Conservation (phyloP, 2,113 vertebrate species). For the Crotalus horridus region DNA sequence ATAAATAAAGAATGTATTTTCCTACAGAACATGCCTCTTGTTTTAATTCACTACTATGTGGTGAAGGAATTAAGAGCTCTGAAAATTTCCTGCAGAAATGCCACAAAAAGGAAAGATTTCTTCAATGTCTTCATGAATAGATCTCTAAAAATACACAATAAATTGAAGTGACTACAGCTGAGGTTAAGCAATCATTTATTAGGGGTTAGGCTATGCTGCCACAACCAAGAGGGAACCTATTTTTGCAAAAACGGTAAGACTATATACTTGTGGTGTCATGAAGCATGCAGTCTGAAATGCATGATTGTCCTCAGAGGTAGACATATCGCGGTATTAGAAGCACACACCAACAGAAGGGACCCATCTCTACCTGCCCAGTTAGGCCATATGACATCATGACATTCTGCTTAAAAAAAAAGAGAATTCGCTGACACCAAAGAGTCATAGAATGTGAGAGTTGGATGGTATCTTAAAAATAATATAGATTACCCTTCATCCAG, state of each 20-base stretch:
- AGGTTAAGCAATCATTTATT: neutral
- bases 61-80: neutral
- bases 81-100: slow-evolving; percentile 4
- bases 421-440: neutral
- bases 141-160: neutral
- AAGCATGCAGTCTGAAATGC: neutral
- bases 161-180: neutral
- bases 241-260: neutral
- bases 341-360: neutral
- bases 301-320: neutral
- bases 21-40: slow-evolving; percentile 62
- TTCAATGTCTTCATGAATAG: neutral
- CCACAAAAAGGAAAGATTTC: neutral
- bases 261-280: neutral
- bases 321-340: neutral
- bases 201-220: neutral
- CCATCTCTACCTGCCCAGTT: neutral
- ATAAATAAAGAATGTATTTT: slow-evolving; percentile 84
- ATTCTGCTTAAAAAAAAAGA: neutral
- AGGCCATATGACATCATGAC: neutral
- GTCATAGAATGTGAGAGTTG: neutral
- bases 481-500: neutral
- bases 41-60: slow-evolving; percentile 48
- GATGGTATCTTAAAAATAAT: neutral
- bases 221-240: neutral